Evolutionary conservation across 1,140 invertebrate genomes (phyloP).

Genomic region (Marisa cornuarietis): DNA sequence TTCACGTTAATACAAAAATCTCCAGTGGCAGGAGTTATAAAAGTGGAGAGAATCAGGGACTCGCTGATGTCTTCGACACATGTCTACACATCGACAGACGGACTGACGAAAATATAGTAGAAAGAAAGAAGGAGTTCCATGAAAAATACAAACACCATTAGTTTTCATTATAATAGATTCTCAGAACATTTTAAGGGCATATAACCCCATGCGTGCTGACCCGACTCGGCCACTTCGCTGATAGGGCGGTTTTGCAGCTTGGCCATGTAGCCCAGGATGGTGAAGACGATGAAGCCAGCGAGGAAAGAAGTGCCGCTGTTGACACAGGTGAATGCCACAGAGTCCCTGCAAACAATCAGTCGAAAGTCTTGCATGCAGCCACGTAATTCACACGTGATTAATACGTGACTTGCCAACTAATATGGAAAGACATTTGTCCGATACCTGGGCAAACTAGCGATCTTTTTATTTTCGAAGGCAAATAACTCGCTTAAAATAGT

Average conservation of each 20-base stretch:
- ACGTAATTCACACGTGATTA: too few relatives aligned
- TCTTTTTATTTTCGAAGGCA: too few relatives aligned
- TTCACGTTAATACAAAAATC: too few relatives aligned
- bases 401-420: too few relatives aligned
- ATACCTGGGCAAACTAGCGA: too few relatives aligned
- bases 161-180: too few relatives aligned
- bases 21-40: too few relatives aligned
- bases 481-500: too few relatives aligned
- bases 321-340: slow-evolving; percentile 52
- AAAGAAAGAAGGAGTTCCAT: not conserved
- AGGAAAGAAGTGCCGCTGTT: slow-evolving; percentile 64
- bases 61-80: too few relatives aligned
- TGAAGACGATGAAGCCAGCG: slow-evolving; percentile 65
- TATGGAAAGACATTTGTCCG: too few relatives aligned
- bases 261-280: slow-evolving; percentile 64
- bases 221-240: slow-evolving; percentile 60
- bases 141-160: not conserved
- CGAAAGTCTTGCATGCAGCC: too few relatives aligned
- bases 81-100: slow-evolving; percentile 5
- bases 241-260: slow-evolving; percentile 51
- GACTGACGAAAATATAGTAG: not conserved
- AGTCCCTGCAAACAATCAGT: slow-evolving; percentile 60
- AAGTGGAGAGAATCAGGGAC: not conserved
- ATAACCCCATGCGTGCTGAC: slow-evolving; percentile 31
- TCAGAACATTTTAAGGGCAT: too few relatives aligned